Base-by-base conservation (phyloP, 2,888 invertebrate species). In the Plagodis dolabraria region DNA sequence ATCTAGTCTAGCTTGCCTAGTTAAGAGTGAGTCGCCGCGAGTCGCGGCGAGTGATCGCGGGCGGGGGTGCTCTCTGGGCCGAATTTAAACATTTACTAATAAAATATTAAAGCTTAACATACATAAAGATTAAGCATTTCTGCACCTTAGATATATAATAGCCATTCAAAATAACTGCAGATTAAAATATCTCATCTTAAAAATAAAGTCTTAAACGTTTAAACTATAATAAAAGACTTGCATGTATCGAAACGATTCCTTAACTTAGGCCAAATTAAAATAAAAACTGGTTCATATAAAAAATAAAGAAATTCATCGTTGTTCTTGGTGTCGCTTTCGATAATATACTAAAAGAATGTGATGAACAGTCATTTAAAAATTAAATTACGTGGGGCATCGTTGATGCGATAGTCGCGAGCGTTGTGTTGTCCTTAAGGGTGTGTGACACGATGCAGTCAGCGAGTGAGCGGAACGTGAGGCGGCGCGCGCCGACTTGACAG, bases 51-150 rank as follows among this genome's bases (percentile, higher is more conserved):
- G 40, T 40, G 40, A 2, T 40, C 71, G 66, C 75, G 76, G 74
- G 77, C 72, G 82, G 74, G 73, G 76, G 75, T 70, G 80, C 82
- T 82, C 82, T 74, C 59, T 75, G 87, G 88, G 89, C 86, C 86
- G 79, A 87, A 83, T 85, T 85, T 89, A 90, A 89, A 92, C 89
- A 92, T 92, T 92, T 86, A 92, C 89, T 92, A 92, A 92, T 92
- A 92, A 92, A 92, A 92, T 92, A 92, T 92, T 92, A 92, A 92
- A 92, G 92, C 92, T 92, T 92, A 92, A 92, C 92, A 92, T 92
- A 92, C 89, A 92, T 92, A 92, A 92, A 92, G 91, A 91, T 90
- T 91, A 92, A 92, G 92, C 92, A 92, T 92, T 83, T 92, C 92
- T 92, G 92, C 92, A 91, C 89, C 92, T 92, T 91, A 90, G 75